Evolutionary conservation across 2,113 vertebrate genomes (phyloP).

Genomic region (Herpetotheres cachinnans): DNA sequence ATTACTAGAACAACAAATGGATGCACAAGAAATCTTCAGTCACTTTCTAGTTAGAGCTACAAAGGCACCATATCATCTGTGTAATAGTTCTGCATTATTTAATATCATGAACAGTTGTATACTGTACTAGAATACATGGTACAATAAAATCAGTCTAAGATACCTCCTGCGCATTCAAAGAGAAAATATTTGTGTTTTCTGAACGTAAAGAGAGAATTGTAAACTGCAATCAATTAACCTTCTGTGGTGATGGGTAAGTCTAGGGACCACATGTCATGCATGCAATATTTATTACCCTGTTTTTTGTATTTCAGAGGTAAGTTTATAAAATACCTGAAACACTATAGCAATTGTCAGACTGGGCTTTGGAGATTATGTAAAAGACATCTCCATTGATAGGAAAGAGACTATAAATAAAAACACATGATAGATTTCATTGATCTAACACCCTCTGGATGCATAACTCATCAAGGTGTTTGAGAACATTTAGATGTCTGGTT

Average conservation of each 20-base stretch:
- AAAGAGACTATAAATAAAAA: constrained; percentile 27
- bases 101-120: background rate
- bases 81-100: background rate
- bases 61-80: background rate
- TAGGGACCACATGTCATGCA: background rate
- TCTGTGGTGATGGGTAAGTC: background rate
- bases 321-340: constrained; percentile 22
- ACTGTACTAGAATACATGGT: background rate
- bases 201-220: background rate
- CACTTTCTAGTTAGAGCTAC: background rate
- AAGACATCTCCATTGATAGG: background rate
- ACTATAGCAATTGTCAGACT: constrained; percentile 1
- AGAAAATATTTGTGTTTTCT: background rate
- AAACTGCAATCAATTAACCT: background rate
- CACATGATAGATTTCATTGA: constrained; percentile 30
- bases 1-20: background rate
- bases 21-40: background rate
- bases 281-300: background rate
- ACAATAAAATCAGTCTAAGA: background rate
- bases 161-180: background rate
- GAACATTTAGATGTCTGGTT: constrained; percentile 40
- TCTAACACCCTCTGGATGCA: background rate
- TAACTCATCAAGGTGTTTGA: constrained; percentile 41
- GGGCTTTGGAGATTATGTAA: background rate
- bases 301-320: constrained; percentile 4